Percentiles rank a stretch among this genome's conserved stretches.
phyloP scores from a whole-genome alignment of 2,113 vertebrate species.

The Entomyzon cyanotis region DNA sequence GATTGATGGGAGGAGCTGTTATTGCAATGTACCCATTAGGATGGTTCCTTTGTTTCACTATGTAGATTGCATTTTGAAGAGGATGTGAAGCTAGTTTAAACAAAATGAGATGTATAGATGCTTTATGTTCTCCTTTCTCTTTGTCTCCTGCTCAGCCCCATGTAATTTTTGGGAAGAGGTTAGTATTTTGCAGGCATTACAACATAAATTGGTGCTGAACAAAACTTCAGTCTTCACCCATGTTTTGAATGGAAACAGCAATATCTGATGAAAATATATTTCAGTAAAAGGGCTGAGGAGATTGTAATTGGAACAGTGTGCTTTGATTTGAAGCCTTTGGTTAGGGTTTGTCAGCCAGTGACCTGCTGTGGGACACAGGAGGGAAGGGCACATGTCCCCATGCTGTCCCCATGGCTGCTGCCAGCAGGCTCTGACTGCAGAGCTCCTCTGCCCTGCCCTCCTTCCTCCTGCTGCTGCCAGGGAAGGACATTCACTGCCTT shows the following conservation, averaged over 20 bases:
- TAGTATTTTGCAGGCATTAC: neutral
- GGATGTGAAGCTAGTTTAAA: neutral
- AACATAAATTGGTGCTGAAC: neutral
- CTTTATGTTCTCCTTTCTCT: neutral
- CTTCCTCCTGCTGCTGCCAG: neutral
- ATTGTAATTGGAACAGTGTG: neutral
- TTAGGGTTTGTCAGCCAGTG: neutral
- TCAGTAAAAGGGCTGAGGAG: neutral
- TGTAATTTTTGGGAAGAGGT: neutral
- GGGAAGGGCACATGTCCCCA: neutral
- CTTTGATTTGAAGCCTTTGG: neutral
- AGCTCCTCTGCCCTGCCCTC: neutral
- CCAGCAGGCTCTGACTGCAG: neutral
- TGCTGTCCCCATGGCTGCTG: accelerated
- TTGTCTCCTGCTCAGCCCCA: neutral
- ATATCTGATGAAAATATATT: neutral
- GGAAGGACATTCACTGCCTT: neutral
- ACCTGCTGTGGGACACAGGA: accelerated
- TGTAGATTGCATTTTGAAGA: constrained; percentile 8
- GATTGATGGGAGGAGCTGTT: constrained; percentile 7
- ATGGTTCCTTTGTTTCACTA: neutral
- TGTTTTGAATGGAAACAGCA: neutral
- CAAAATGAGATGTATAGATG: neutral
- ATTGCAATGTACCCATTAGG: neutral
- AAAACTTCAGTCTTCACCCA: neutral